Evolutionary conservation across 2,888 invertebrate species (phyloP).

Genomic region (Priocnemis perturbator): DNA sequence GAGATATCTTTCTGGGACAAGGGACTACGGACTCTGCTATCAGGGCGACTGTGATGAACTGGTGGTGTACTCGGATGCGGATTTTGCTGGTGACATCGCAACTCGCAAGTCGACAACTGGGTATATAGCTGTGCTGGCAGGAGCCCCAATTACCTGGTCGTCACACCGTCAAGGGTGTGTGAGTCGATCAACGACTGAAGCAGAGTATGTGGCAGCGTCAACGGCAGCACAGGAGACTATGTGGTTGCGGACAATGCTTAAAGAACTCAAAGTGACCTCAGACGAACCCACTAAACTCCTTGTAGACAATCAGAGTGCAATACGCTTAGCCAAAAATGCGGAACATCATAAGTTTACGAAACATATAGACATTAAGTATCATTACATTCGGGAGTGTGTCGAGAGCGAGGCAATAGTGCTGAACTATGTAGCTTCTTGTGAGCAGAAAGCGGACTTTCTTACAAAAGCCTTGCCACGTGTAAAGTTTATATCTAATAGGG

Average conservation of each 20-base stretch:
- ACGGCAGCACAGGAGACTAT: conserved; percentile 37
- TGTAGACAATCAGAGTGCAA: conserved; percentile 3
- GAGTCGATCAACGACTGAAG: conserved; percentile 40
- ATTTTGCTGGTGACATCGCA: neutral
- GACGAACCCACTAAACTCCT: neutral
- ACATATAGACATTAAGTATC: conserved; percentile 14
- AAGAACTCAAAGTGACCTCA: too few relatives aligned
- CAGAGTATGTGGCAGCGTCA: conserved; percentile 12
- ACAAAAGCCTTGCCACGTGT: too few relatives aligned
- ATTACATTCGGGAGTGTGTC: conserved; percentile 1
- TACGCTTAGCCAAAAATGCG: neutral
- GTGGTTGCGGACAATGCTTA: conserved; percentile 13
- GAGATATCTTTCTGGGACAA: conserved; percentile 49
- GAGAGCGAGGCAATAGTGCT: too few relatives aligned
- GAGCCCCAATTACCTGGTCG: conserved; percentile 44
- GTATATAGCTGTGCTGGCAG: conserved; percentile 11
- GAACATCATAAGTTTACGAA: neutral
- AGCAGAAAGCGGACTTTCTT: too few relatives aligned
- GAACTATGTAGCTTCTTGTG: too few relatives aligned
- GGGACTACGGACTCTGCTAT: conserved; percentile 30
- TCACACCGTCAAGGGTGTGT: conserved; percentile 37
- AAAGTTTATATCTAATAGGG: too few relatives aligned
- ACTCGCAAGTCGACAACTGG: neutral
- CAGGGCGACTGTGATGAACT: conserved; percentile 15
- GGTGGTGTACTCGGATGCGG: too few relatives aligned